Percentiles rank a stretch among this genome's conserved stretches.
These are phyloP conservation scores for Myotis vivesi DNA, from an alignment of 2,797 vertebrate genomes.

Conservation along the genomic window DNA sequence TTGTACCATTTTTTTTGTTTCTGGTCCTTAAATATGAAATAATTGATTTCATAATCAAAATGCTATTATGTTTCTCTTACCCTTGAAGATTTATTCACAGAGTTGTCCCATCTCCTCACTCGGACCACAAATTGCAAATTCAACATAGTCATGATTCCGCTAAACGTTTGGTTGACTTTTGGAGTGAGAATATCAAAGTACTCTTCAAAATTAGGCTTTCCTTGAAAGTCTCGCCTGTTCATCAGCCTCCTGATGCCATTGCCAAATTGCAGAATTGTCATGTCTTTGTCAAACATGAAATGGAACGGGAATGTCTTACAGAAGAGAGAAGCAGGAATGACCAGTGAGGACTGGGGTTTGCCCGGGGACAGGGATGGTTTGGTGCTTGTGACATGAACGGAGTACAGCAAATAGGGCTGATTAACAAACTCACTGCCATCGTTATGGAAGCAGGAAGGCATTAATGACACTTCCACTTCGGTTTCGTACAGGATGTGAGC, in stretches of 20 bases:
- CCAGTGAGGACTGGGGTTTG: conserved; percentile 92
- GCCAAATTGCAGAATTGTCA: conserved; percentile 94
- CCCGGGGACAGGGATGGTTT: conserved; percentile 92
- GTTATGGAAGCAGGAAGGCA: conserved; percentile 86
- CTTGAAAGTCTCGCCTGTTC: conserved; percentile 90
- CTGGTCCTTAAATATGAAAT: not conserved
- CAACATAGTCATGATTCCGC: conserved; percentile 96
- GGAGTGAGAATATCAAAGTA: conserved; percentile 94
- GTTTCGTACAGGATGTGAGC: conserved; percentile 92
- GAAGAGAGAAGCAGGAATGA: conserved; percentile 94
- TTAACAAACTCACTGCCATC: conserved; percentile 91
- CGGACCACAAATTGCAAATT: conserved; percentile 96
- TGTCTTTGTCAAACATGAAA: conserved; percentile 95
- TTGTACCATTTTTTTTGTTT: not conserved
- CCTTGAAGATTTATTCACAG: conserved; percentile 89
- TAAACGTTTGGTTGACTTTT: conserved; percentile 94
- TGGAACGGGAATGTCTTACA: conserved; percentile 98
- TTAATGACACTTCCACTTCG: conserved; percentile 88
- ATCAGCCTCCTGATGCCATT: conserved; percentile 93
- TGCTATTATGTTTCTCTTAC: conserved; percentile 83
- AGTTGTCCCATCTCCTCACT: conserved; percentile 89
- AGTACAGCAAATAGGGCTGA: conserved; percentile 94
- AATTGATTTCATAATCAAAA: not conserved
- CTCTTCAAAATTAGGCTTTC: conserved; percentile 91
- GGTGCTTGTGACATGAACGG: conserved; percentile 90